Base-by-base conservation (phyloP, 1,140 invertebrate genomes). In the Drusus annulatus region DNA sequence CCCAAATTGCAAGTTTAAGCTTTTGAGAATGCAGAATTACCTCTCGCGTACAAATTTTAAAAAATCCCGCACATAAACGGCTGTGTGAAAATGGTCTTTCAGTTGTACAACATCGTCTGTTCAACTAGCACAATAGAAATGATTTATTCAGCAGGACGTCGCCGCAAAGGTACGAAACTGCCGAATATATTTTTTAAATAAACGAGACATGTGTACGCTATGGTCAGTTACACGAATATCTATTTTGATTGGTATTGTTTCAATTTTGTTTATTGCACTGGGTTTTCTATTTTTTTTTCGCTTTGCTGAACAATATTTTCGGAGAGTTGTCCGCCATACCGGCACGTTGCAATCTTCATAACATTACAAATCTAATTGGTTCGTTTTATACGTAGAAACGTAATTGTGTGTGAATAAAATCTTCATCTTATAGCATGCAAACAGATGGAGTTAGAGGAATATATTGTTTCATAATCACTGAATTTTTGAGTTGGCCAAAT, bases 111-210 rank as follows among this genome's bases (percentile, higher is more conserved):
- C 54, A 56, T 56, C 54, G 54, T 56, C 54, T 56, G 54, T 56
- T 21, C 54, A 56, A 56, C n/a, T 56, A 10, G 54, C 54, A 56
- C 54, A 56, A 56, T 56, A 56, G 54, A 56, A 56, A 21, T 56
- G 54, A 56, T 56, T 56, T 56, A 56, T 56, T 56, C 54, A 21
- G n/a, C 54, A 56, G 54, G 54, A 56, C 21, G 54, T 56, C 54
- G 54, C 54, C 54, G 54, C 54, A 56, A 56, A 56, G 54, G 54
- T 56, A 56, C 54, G 54, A 56, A 56, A 17, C 54, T 56, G 54
- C 54, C n/a, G 54, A 56, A 19, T 56, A 56, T 56, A 56, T 56
- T 56, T 56, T 28, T 56, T 56, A 56, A 56, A 56, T 56, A 56
- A 56, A 56, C 54, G 54, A 56, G 54, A 56, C 54, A 56, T 56